These are phyloP conservation scores for Pterocles orientalis DNA, from an alignment of 2,113 vertebrate species.

Conservation along the genomic window DNA sequence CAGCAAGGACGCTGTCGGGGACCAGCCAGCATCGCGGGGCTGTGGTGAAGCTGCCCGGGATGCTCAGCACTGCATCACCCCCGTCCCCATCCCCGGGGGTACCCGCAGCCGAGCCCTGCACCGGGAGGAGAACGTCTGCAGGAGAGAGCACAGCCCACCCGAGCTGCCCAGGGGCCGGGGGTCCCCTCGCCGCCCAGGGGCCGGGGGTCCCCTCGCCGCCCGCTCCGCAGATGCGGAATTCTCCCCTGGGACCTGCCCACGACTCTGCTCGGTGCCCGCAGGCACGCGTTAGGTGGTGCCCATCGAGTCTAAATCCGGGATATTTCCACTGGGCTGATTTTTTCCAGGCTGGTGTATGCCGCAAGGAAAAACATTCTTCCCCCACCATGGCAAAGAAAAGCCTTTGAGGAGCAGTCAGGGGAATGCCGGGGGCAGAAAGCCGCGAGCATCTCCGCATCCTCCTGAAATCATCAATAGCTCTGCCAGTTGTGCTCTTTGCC, in stretches of 20 bases:
- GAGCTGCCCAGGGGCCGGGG: background rate
- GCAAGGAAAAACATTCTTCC: background rate
- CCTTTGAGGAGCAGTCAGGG: background rate
- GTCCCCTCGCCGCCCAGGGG: background rate
- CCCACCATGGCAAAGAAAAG: background rate
- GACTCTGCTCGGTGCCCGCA: background rate
- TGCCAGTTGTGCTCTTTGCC: background rate
- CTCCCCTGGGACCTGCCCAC: background rate
- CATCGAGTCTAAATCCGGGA: rapidly evolving
- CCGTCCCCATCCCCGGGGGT: background rate
- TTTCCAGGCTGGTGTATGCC: background rate
- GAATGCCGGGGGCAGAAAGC: background rate
- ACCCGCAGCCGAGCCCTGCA: background rate
- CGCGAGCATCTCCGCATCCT: background rate
- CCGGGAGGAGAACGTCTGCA: background rate
- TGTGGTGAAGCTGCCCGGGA: background rate
- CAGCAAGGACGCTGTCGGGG: rapidly evolving
- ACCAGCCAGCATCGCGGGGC: background rate
- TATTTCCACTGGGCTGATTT: background rate
- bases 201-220: background rate
- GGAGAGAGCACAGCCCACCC: background rate
- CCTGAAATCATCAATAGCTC: background rate
- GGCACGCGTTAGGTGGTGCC: background rate
- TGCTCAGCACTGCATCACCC: background rate
- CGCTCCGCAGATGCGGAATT: background rate